Conservation (phyloP, 2,797 vertebrate genomes). For the Xiphorhynchus erythropygius region DNA sequence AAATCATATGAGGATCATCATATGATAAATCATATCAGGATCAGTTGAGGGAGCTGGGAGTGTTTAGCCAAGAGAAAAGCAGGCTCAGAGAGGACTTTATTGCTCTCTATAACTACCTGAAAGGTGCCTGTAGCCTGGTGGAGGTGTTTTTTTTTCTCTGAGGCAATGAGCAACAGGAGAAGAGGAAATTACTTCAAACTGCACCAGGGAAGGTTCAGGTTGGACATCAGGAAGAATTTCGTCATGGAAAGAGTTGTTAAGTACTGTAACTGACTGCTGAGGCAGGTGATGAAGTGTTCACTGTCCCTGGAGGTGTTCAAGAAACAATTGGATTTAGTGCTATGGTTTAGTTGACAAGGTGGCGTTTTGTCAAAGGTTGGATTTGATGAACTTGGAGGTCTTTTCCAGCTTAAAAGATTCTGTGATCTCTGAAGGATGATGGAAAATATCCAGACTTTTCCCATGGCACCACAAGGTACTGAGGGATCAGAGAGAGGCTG, state of each 20-base stretch:
- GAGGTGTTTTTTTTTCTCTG: not conserved
- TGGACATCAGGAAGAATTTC: not conserved
- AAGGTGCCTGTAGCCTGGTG: not conserved
- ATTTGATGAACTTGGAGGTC: not conserved
- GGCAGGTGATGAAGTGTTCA: not conserved
- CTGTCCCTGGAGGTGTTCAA: not conserved
- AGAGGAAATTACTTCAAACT: not conserved
- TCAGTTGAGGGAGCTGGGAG: not conserved
- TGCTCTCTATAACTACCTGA: not conserved
- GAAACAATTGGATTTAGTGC: not conserved
- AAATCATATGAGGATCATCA: not conserved
- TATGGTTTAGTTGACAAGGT: not conserved
- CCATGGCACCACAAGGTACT: not conserved
- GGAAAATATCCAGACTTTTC: not conserved
- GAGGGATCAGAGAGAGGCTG: not conserved
- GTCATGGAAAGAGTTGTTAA: not conserved
- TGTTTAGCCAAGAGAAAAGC: not conserved
- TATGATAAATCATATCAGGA: not conserved
- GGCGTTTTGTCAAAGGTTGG: not conserved
- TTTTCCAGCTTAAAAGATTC: not conserved
- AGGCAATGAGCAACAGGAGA: not conserved
- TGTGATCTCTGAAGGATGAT: not conserved
- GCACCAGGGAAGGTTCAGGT: not conserved
- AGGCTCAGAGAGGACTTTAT: not conserved
- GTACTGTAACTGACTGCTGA: fast-evolving